Evolutionary conservation across 2,797 vertebrate genomes (phyloP).

Genomic region (Morus bassanus): DNA sequence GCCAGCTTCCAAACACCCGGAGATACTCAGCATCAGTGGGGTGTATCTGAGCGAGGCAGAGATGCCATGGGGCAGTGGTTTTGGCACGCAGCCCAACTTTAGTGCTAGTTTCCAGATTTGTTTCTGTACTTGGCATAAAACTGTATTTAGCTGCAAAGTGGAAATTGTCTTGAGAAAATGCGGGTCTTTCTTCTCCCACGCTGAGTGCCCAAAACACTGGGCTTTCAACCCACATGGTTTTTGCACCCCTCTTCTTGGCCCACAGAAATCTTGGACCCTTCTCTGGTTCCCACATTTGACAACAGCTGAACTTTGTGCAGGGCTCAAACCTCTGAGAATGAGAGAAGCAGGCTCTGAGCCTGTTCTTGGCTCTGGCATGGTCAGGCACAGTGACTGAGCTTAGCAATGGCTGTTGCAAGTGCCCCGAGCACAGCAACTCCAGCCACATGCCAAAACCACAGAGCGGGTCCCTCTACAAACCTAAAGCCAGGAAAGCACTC

Average conservation of each 20-base stretch:
- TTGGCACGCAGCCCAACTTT: background rate
- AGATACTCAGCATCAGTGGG: background rate
- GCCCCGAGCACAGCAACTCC: background rate
- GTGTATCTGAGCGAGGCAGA: background rate
- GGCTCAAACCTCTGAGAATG: background rate
- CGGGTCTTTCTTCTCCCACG: background rate
- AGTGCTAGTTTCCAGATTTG: background rate
- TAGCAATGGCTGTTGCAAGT: background rate
- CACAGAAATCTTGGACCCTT: background rate
- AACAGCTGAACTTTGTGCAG: background rate
- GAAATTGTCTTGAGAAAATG: background rate
- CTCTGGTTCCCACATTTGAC: background rate
- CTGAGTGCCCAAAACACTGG: background rate
- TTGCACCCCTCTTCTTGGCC: background rate
- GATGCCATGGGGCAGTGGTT: background rate
- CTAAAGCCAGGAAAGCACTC: background rate
- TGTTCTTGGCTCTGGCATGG: background rate
- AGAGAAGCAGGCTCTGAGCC: background rate
- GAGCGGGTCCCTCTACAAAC: background rate
- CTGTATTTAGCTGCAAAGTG: background rate
- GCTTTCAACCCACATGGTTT: background rate
- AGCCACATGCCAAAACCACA: background rate
- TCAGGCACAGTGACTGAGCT: background rate
- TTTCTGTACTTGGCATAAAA: background rate
- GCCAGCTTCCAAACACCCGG: background rate